Conservation (phyloP, 92 coral and sea anemone species). For the Porites rus region DNA sequence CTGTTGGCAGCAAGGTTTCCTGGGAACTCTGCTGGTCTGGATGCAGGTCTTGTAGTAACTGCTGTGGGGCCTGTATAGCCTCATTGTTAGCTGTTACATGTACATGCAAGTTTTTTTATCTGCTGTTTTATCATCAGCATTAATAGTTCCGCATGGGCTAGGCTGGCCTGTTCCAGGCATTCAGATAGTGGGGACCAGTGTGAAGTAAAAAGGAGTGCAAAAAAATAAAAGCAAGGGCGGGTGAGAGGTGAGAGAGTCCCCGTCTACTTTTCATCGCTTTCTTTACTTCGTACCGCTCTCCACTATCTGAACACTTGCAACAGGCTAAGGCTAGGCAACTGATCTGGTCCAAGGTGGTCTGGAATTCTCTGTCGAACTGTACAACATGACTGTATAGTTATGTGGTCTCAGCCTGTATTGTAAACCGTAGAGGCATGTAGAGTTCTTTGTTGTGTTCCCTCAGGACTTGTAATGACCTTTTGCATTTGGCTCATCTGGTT, state of each 20-base stretch:
- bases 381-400: no score
- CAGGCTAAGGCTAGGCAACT: background rate
- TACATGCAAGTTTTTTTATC: no score
- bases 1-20: background rate
- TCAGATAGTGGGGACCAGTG: no score
- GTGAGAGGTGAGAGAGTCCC: no score
- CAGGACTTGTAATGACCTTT: constrained; percentile 22
- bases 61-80: background rate
- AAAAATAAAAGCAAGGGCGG: no score
- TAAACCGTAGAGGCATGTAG: constrained; percentile 32
- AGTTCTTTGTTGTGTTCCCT: constrained; percentile 1
- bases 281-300: no score
- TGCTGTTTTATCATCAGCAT: no score
- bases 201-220: no score
- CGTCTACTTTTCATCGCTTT: no score
- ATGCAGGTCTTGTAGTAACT: background rate
- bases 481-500: constrained; percentile 31
- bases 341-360: constrained; percentile 4
- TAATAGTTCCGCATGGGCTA: no score
- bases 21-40: background rate
- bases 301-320: no score
- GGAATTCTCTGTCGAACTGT: background rate
- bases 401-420: constrained; percentile 9
- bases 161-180: no score
- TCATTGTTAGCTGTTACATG: constrained; percentile 1